These are phyloP conservation scores for Gasterosteus nipponicus DNA, from an alignment of 2,113 vertebrate species.

Conservation along the genomic window DNA sequence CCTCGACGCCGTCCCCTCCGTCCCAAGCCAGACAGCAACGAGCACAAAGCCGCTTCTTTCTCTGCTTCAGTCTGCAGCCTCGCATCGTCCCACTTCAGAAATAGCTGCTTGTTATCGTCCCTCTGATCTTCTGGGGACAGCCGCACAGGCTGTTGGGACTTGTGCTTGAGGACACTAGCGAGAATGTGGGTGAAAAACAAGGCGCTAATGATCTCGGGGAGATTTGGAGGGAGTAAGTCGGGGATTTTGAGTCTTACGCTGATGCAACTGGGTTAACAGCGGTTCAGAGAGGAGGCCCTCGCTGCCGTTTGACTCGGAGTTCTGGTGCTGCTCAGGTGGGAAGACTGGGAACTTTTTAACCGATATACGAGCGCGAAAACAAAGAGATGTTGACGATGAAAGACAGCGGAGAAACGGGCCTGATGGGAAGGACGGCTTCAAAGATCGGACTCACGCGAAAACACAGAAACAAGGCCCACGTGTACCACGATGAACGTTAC, in stretches of 20 bases:
- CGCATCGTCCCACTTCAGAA: constrained; percentile 64
- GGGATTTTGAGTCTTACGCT: constrained; percentile 18
- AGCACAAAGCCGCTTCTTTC: constrained; percentile 63
- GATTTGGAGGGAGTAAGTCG: constrained; percentile 47
- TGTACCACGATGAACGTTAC: constrained; percentile 2
- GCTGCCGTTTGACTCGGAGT: constrained; percentile 12
- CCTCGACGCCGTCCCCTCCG: constrained; percentile 12
- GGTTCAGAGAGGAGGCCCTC: constrained; percentile 25
- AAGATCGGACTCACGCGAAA: background rate
- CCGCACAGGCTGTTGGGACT: constrained; percentile 52
- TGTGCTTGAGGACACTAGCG: constrained; percentile 54
- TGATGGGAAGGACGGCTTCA: background rate
- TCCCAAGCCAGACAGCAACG: constrained; percentile 47
- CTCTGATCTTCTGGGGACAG: constrained; percentile 73
- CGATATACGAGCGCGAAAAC: background rate
- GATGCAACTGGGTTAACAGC: constrained; percentile 48
- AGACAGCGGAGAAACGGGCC: background rate
- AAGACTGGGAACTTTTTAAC: constrained; percentile 11
- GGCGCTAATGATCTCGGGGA: constrained; percentile 59
- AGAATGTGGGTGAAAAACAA: constrained; percentile 49
- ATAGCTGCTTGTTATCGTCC: constrained; percentile 72
- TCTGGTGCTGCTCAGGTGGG: background rate
- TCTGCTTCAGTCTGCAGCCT: constrained; percentile 36
- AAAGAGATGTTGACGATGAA: constrained; percentile 30
- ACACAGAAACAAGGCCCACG: background rate